Evolutionary conservation across 2,888 invertebrate species (phyloP).

Genomic region (Acleris holmiana): DNA sequence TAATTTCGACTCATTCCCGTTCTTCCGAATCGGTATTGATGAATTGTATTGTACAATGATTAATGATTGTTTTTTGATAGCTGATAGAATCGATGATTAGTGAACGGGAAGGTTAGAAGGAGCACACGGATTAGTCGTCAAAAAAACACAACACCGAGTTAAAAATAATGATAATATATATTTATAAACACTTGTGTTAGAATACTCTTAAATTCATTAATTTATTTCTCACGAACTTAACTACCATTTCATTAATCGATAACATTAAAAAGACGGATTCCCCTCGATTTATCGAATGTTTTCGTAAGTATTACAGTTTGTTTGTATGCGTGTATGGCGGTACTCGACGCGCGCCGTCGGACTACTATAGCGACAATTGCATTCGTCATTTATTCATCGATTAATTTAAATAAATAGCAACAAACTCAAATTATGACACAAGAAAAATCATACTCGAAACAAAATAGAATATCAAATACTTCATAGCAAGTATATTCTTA

Average conservation of each 20-base stretch:
- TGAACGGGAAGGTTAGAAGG: slow-evolving; percentile 54
- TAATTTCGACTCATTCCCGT: slow-evolving; percentile 45
- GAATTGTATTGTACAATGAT: slow-evolving; percentile 38
- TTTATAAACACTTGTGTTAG: slow-evolving; percentile 85
- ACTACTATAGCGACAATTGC: slow-evolving; percentile 33
- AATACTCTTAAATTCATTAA: slow-evolving; percentile 84
- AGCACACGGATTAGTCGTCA: slow-evolving; percentile 69
- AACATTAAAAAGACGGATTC: slow-evolving; percentile 76
- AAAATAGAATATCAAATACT: slow-evolving; percentile 78
- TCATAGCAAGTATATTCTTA: slow-evolving; percentile 75
- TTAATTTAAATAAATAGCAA: slow-evolving; percentile 80
- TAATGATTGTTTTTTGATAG: slow-evolving; percentile 63
- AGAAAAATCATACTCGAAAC: slow-evolving; percentile 74
- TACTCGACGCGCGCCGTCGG: slow-evolving; percentile 21
- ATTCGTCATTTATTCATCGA: slow-evolving; percentile 67
- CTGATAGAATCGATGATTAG: slow-evolving; percentile 78
- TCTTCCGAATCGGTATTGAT: slow-evolving; percentile 43
- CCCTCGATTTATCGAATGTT: slow-evolving; percentile 62
- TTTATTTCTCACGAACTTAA: slow-evolving; percentile 83
- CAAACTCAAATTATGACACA: slow-evolving; percentile 80
- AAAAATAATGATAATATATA: slow-evolving; percentile 85
- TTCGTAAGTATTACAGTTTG: slow-evolving; percentile 47
- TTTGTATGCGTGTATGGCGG: slow-evolving; percentile 27
- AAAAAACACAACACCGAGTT: slow-evolving; percentile 72
- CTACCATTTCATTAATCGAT: slow-evolving; percentile 79